Evolutionary conservation across 2,888 invertebrate species (phyloP), one percentile per base, ranked within the genome.

Genomic region (Dinocampus coccinellae): DNA sequence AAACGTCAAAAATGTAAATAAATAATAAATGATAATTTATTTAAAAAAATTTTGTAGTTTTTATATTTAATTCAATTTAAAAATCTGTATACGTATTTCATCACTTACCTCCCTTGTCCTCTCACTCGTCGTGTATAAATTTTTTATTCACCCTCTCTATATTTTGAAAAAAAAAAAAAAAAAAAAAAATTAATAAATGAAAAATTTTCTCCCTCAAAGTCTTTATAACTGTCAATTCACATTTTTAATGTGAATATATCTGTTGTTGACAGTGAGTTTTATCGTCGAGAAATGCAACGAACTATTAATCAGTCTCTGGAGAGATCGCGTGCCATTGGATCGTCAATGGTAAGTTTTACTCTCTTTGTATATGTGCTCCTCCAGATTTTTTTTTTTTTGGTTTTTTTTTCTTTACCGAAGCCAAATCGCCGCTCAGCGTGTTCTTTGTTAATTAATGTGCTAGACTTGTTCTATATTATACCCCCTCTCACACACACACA

Each of bases 361-460:
- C 29, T 29, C 69, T n/a, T n/a, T 67, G 47, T 47, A 47, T 47
- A 47, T 70, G 62, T 62, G 55, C 55, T 68, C 57, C 55, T 68
- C 68, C 33, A 34, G 55, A 62, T 61, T 47, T 57, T 20, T 55
- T 61, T 60, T 24, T 60, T 60, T 39, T 55, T 72, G 39, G 16
- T 34, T 72, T 36, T 55, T 55, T 53, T 64, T 42, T 67, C 58
- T 73, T 74, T 80, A 78, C 75, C 72, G 70, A 69, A 69, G 70
- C 74, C 70, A 74, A 81, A 82, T 81, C 77, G 75, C 65, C 74
- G 66, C 58, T 60, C 68, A 65, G 60, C 79, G 76, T 79, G 81
- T 82, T 83, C 79, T 81, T n/a, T 77, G 78, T 80, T 82, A 81
- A 83, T 83, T 83, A 82, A 83, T 79, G 78, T 69, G 75, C 76